phyloP scores from a whole-genome alignment of 2,888 invertebrate genomes.

The Bruchidius siliquastri region DNA sequence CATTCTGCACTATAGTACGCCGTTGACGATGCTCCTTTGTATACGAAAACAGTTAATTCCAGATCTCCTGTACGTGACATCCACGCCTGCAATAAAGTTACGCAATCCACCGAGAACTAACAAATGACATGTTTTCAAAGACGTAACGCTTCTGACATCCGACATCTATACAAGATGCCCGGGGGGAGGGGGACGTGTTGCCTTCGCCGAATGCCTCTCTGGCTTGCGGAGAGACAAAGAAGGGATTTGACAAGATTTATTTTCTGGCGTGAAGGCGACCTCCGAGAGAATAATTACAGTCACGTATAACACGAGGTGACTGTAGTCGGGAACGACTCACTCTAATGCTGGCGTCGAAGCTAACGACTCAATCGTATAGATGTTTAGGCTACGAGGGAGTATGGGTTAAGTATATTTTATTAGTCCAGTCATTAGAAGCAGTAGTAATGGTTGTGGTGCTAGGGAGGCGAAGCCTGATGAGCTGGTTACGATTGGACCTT shows the following conservation, averaged over 20 bases:
- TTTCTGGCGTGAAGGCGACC: background rate
- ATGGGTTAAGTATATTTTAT: background rate
- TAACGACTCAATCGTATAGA: background rate
- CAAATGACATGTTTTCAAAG: background rate
- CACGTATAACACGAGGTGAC: background rate
- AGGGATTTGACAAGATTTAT: background rate
- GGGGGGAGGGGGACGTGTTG: background rate
- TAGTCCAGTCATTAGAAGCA: background rate
- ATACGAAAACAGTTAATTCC: background rate
- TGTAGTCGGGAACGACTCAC: background rate
- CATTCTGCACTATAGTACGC: background rate
- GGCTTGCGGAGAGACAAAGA: background rate
- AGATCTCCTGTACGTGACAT: background rate
- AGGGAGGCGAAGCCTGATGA: no score
- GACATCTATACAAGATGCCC: background rate
- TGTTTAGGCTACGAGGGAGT: background rate
- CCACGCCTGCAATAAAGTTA: background rate
- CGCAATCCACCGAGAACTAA: background rate
- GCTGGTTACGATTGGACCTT: no score
- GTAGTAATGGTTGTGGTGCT: no score
- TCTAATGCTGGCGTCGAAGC: background rate
- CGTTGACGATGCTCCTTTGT: background rate
- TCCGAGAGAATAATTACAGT: background rate
- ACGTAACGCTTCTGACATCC: background rate
- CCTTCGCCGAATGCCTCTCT: background rate